Evolutionary conservation across 2,888 invertebrate genomes (phyloP), one percentile per base, ranked within the genome.

Genomic region (Latheticus oryzae): DNA sequence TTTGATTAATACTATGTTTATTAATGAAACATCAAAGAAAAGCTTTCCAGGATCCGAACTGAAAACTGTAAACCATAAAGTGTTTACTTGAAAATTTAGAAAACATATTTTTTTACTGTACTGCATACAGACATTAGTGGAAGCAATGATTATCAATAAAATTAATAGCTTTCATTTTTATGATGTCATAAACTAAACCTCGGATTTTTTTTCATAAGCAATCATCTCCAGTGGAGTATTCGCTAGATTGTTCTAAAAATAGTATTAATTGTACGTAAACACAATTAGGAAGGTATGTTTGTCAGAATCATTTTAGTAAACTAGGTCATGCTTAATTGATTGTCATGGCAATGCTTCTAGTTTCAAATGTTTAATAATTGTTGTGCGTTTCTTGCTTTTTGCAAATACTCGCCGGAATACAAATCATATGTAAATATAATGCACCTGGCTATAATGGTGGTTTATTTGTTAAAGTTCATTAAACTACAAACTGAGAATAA

Each of bases 301-400:
- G n/a, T 45, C 21, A 30, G 45, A 45, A 30, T 45, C 30, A 45
- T 45, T 30, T 32, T 28, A 30, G 45, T 32, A 32, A 45, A 45
- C 12, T 45, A 45, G 30, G 28, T 32, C 45, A 28, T 26, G 42
- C 30, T 28, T 45, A 30, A 43, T 12, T 17, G 17, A 9, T 42
- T 28, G 45, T 13, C 26, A 43, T 15, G 15, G 24, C 43, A 40
- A 19, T 42, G 19, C 45, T 45, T n/a, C 12, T 28, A 32, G 30
- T 32, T 32, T 15, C 45, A 32, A 9, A 11, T 8, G 5, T 3
- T 11, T 5, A 42, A n/a, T 7, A 30, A 8, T 30, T 16, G n/a
- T 30, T 43, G n/a, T n/a, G n/a, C n/a, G n/a, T n/a, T n/a, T 30
- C 11, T 32, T 23, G 23, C 11, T 45, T 45, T 43, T 45, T 30